Evolutionary conservation across 2,797 vertebrate species (phyloP), one percentile per base, ranked within the genome.

Genomic region (Eulemur mongoz): DNA sequence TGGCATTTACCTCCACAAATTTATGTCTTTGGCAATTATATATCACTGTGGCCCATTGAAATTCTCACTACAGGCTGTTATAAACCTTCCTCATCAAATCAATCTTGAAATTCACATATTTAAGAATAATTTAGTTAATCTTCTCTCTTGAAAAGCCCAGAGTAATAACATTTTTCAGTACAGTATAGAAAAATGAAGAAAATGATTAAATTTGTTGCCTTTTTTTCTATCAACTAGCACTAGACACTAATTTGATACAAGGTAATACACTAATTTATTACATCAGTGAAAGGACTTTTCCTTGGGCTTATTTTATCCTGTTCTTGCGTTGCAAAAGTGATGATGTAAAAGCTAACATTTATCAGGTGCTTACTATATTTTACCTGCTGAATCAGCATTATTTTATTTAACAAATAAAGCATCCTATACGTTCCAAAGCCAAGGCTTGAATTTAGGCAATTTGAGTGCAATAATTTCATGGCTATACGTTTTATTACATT

Each of bases 401-500:
- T 82, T 95, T 95, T 32, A 90, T 84, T 57, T 79, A 88, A 70
- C 75, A 1, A 93, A 54, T 70, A 83, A 76, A 96, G 35, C 0
- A 15, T 0, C 48, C 11, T 57, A 8, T n/a, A 3, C 57, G 7
- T 85, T 88, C 38, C 5, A 63, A 92, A 73, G 12, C 0, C 5
- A 73, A 1, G 2, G 69, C 63, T 61, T 90, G 54, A 90, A 82
- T 43, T 3, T 13, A 63, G 5, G 14, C 0, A 2, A 76, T 83
- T 32, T 93, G 22, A 52, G 4, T 87, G 11, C 13, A 52, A 63
- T 57, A 4, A 17, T 76, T 63, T 35, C 84, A 10, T 57, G 15
- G 1, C 5, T 82, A n/a, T 38, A 69, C 1, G 43, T 38, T 59
- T 14, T 14, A 80, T n/a, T 81, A 61, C n/a, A 59, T 20, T 35